Base-by-base conservation (phyloP, 2,888 invertebrate genomes). In the Acleris sparsana region DNA sequence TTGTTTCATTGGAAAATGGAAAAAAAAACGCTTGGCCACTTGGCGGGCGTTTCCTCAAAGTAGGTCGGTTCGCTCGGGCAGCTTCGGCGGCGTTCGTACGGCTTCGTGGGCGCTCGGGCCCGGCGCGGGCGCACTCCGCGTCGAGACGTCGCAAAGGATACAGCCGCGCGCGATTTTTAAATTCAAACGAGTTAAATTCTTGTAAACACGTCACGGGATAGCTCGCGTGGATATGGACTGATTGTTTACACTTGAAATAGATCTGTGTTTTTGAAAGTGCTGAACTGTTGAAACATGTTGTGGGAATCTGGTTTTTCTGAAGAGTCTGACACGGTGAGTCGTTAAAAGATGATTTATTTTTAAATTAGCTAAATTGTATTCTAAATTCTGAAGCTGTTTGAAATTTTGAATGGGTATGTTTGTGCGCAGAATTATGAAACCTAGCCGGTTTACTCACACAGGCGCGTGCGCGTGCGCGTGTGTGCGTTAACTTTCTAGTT, bases 401-500 rank as follows among this genome's bases (percentile, higher is more conserved):
- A 25, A 25, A 25, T 25, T 25, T 25, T 25, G 72, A 76, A 75
- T 76, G 13, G 9, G 4, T 39, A 39, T 39, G 74, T 78, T 80
- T 77, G 72, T 73, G 77, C 72, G 78, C 79, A 77, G 78, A 86
- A 86, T 87, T 87, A 88, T 84, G 86, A 86, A 88, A 87, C 81
- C 76, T 72, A 84, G 83, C 82, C 82, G 81, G 80, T 80, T 76
- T 77, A 75, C 79, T 72, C 69, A 76, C 73, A 74, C 69, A 71
- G 72, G 68, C 72, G 71, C 59, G 70, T 66, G 68, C 72, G 71
- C 59, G 70, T 66, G 73, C 70, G 74, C 60, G 70, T 81, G 90
- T 84, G 89, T 85, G 88, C 59, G 88, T 84, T 82, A 79, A 92
- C 92, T 92, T 92, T 92, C 92, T 92, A 92, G 92, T 92, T 91